phyloP scores from a whole-genome alignment of 1,140 invertebrate genomes.

The Atta texana region DNA sequence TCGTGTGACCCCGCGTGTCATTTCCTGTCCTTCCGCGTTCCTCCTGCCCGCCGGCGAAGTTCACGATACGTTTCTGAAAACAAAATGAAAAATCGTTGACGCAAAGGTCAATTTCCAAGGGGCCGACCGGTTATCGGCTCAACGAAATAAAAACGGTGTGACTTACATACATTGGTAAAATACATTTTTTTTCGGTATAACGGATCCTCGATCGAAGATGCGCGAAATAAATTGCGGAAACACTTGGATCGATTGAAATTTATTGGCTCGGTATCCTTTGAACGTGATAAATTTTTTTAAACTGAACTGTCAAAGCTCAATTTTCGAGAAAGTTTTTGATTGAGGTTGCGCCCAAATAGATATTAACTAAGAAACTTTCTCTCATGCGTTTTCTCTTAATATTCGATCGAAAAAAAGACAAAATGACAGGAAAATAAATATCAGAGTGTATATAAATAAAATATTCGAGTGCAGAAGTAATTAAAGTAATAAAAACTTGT shows the following conservation, averaged over 20 bases:
- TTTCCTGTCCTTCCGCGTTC: constrained; percentile 39
- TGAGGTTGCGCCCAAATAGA: background rate
- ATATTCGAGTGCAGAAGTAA: background rate
- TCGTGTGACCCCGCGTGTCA: constrained; percentile 20
- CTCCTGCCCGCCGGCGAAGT: constrained; percentile 34
- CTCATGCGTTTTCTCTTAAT: background rate
- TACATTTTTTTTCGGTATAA: background rate
- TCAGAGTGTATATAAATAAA: background rate
- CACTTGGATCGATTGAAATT: background rate
- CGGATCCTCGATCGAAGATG: background rate
- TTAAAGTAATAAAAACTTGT: background rate
- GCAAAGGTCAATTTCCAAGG: background rate
- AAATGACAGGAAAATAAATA: background rate
- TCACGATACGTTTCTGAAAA: constrained; percentile 34
- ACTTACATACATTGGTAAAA: background rate
- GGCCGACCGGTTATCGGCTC: no score
- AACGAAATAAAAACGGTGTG: background rate
- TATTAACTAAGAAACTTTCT: constrained; percentile 21
- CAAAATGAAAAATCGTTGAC: background rate
- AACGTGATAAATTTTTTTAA: background rate
- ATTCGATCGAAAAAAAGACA: background rate
- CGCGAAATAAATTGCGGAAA: background rate
- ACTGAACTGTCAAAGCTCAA: background rate
- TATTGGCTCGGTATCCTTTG: background rate
- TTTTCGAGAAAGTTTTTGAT: constrained; percentile 26